Evolutionary conservation across 1,140 invertebrate species (phyloP), one percentile per base, ranked within the genome.

Genomic region (Dreissena polymorpha): DNA sequence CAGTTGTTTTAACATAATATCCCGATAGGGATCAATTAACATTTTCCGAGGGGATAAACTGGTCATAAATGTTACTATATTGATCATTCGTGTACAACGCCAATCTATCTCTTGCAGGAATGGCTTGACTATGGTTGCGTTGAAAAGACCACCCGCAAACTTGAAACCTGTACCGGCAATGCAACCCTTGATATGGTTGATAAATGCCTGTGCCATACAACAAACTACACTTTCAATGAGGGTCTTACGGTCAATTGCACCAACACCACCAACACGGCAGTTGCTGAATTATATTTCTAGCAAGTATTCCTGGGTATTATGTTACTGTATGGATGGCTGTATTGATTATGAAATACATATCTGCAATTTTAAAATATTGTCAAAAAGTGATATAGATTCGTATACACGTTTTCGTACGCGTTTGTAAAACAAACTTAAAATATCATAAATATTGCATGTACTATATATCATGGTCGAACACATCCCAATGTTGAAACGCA

Each of bases 211-310:
- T 53, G 71, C 21, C 21, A 23, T 21, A 21, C 71, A 16, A 21
- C 51, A 0, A 53, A 73, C 49, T 49, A 18, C 21, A 51, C 71
- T 6, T 73, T 73, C 49, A 53, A 73, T n/a, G 18, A 16, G 12
- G 16, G n/a, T 51, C 71, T 73, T 0, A 12, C 16, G 6, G 39
- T 73, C 21, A 73, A 73, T 50, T 73, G 71, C 51, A 73, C 71
- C 16, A 73, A 73, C 21, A 55, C 51, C 13, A 73, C 39, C 12
- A 51, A 73, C 51, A 18, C 50, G 23, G 71, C 71, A 51, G 71
- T 73, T 2, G 29, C 71, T 21, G 71, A 73, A 53, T 21, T 73
- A 21, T 73, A 53, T 27, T 73, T 73, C n/a, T 18, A 73, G 71
- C 51, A 73, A 57, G 71, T 25, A 50, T 63, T 63, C 60, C 18